Percentiles rank a stretch among this genome's conserved stretches.
Conservation (phyloP, 2,113 vertebrate species). For the Myotis brandtii region DNA sequence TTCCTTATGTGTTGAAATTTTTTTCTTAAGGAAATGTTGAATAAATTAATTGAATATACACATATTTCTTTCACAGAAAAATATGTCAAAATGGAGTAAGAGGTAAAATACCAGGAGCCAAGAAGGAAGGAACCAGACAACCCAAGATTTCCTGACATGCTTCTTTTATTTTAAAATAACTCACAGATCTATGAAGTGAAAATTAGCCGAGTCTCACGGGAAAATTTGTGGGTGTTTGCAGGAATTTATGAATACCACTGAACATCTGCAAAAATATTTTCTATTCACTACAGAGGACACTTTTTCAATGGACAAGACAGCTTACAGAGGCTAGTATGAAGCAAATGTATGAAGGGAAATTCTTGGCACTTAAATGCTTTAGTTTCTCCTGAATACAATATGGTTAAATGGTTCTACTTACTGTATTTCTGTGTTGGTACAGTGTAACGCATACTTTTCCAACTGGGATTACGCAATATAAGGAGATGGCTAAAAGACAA, state of each 20-base stretch:
- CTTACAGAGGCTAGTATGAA: constrained; percentile 64
- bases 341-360: constrained; percentile 25
- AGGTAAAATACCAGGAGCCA: not conserved
- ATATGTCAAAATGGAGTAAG: not conserved
- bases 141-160: not conserved
- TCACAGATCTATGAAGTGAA: constrained; percentile 44
- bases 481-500: constrained; percentile 14
- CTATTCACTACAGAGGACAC: not conserved
- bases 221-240: constrained; percentile 47
- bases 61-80: not conserved
- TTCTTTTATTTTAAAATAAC: constrained; percentile 69
- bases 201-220: constrained; percentile 52
- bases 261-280: constrained; percentile 71
- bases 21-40: not conserved
- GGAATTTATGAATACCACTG: constrained; percentile 41
- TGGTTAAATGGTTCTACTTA: constrained; percentile 57
- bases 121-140: constrained; percentile 31
- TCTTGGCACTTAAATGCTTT: constrained; percentile 59
- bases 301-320: constrained; percentile 59
- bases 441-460: not conserved
- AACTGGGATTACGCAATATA: not conserved
- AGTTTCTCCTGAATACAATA: not conserved
- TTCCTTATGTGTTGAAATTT: not conserved
- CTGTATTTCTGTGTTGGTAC: constrained; percentile 17
- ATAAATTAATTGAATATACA: constrained; percentile 1